Evolutionary conservation across 2,888 invertebrate species (phyloP).

Genomic region (Clusia tigrina): DNA sequence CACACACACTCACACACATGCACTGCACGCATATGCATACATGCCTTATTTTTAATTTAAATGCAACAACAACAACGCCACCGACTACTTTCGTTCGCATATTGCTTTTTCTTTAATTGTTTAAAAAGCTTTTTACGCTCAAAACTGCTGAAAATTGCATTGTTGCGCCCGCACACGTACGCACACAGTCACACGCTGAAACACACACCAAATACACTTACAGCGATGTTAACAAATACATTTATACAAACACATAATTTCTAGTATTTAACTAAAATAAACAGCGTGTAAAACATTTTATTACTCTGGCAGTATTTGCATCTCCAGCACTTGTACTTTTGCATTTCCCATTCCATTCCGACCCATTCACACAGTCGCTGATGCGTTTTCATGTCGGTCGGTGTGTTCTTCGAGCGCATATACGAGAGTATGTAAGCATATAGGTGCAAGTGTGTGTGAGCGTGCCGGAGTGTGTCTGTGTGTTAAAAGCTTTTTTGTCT

Average conservation of each 20-base stretch:
- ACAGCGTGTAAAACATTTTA: slow-evolving; percentile 56
- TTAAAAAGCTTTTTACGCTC: slow-evolving; percentile 19
- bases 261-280: slow-evolving; percentile 56
- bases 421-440: neutral
- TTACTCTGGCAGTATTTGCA: slow-evolving; percentile 43
- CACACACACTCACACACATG: neutral
- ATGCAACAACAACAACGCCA: slow-evolving; percentile 2
- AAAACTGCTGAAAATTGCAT: slow-evolving; percentile 38
- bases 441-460: slow-evolving; percentile 3
- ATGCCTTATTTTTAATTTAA: neutral
- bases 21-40: no score
- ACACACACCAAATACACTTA: slow-evolving; percentile 10
- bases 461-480: neutral
- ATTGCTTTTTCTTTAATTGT: neutral
- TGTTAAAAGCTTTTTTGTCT: slow-evolving; percentile 12
- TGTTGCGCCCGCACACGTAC: slow-evolving; percentile 31
- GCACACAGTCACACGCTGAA: neutral
- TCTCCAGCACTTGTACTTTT: slow-evolving; percentile 53
- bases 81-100: neutral
- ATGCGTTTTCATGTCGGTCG: slow-evolving; percentile 2
- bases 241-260: slow-evolving; percentile 54
- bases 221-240: slow-evolving; percentile 48
- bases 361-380: slow-evolving; percentile 2
- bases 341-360: slow-evolving; percentile 16
- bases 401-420: neutral